Evolutionary conservation across 2,113 vertebrate genomes (phyloP), one percentile per base, ranked within the genome.

Genomic region (Gila orcuttii): DNA sequence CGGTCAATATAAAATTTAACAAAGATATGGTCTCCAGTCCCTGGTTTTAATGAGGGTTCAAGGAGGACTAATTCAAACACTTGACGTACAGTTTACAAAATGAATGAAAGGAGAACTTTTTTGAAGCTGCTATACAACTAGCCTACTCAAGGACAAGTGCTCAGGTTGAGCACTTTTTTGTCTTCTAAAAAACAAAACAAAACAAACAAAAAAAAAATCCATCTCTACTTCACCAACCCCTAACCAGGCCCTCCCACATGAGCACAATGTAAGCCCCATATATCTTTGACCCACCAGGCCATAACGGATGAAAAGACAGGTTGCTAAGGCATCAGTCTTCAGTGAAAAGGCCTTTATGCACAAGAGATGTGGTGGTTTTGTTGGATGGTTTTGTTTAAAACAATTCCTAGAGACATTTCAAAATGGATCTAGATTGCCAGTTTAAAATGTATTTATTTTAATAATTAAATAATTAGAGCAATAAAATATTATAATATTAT

Each of bases 201-300:
- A 28, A 28, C 28, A 82, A 79, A 90, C 91, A 90, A 92, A 91
- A 25, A 85, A 79, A 90, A 92, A 90, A 92, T 90, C 80, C 62
- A 6, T 42, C n/a, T 9, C 86, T 19, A 36, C 21, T 59, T 57
- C 77, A 66, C 45, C 84, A 42, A 3, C 60, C 50, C 13, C 57
- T 33, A 68, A 90, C 28, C 76, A 90, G 89, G 85, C 73, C 81
- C 74, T 79, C 84, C 42, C 66, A 68, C 47, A 52, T 31, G 0
- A 5, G 13, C 36, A 66, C 45, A 74, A 36, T 82, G 33, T 23
- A 77, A 60, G 19, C 23, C 45, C 47, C 57, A 82, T 71, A 80
- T 84, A 36, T 75, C 66, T 66, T 55, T 64, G 13, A 64, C 15
- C 7, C 60, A 69, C 62, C 64, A 39, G 59, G n/a, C 36, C 31